Evolutionary conservation across 2,888 invertebrate genomes (phyloP).

Genomic region (Acleris laterana): DNA sequence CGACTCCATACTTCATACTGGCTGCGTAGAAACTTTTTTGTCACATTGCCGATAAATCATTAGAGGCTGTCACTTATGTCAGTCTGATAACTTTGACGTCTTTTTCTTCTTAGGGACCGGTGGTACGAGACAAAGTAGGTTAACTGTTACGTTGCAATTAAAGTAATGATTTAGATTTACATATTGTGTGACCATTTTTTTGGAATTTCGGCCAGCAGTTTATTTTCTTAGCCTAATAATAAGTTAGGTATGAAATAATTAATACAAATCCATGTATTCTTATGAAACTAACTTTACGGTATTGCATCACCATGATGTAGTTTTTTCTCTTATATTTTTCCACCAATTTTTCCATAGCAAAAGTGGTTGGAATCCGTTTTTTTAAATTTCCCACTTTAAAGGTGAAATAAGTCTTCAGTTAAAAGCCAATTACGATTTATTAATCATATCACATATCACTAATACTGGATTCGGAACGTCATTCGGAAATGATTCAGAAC

Average conservation of each 20-base stretch:
- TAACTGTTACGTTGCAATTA: conserved; percentile 31
- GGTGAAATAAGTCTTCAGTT: too few species aligned
- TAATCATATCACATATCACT: too few species aligned
- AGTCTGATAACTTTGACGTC: conserved; percentile 33
- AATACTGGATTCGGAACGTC: too few species aligned
- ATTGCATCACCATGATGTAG: too few species aligned
- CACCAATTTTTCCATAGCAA: too few species aligned
- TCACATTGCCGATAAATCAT: conserved; percentile 54
- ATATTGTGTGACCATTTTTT: not conserved
- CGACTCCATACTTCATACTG: conserved; percentile 49
- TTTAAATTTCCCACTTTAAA: too few species aligned
- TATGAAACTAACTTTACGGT: too few species aligned
- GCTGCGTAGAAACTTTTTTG: conserved; percentile 46
- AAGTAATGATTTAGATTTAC: conserved; percentile 2
- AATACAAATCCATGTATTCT: not conserved
- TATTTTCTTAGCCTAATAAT: not conserved
- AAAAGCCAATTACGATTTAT: too few species aligned
- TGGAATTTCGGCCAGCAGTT: not conserved
- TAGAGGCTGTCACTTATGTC: conserved; percentile 53
- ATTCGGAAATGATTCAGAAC: too few species aligned
- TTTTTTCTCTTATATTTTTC: too few species aligned
- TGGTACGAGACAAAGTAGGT: conserved; percentile 16
- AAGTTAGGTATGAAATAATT: not conserved
- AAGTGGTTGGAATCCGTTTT: too few species aligned
- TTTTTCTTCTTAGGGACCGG: conserved; percentile 26